phyloP scores from a whole-genome alignment of 2,113 vertebrate species.

The Uropsilus gracilis region DNA sequence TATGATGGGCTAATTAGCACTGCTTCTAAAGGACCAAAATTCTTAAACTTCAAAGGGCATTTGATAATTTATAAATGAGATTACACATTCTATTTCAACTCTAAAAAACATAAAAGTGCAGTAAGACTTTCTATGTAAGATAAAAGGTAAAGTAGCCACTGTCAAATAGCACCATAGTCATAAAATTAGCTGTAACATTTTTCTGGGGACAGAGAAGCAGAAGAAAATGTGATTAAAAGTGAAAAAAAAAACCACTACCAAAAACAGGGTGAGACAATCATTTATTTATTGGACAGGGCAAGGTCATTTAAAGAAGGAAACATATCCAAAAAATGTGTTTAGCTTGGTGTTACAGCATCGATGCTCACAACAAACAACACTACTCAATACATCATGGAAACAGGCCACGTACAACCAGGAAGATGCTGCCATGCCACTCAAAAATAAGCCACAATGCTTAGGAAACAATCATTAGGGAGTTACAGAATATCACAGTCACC shows the following conservation, averaged over 20 bases:
- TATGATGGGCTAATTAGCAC: not conserved
- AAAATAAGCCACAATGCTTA: conserved; percentile 10
- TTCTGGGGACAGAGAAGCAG: conserved; percentile 50
- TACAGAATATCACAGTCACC: conserved; percentile 19
- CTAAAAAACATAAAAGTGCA: conserved; percentile 37
- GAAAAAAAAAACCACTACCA: conserved; percentile 63
- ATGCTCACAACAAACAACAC: conserved; percentile 79
- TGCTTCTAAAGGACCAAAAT: conserved; percentile 17
- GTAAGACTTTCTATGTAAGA: conserved; percentile 41
- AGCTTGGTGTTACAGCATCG: conserved; percentile 80
- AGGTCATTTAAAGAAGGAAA: conserved; percentile 80
- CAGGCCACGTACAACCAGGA: conserved; percentile 50
- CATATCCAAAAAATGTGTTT: conserved; percentile 81
- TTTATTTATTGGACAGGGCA: conserved; percentile 86
- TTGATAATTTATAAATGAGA: conserved; percentile 42
- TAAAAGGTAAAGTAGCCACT: conserved; percentile 43
- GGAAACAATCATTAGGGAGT: conserved; percentile 34
- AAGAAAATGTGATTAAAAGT: conserved; percentile 46
- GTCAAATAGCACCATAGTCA: conserved; percentile 50
- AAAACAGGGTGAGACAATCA: conserved; percentile 78
- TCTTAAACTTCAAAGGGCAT: not conserved
- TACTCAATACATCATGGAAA: conserved; percentile 59
- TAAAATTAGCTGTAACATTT: conserved; percentile 49
- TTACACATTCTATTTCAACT: conserved; percentile 41
- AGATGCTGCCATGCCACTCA: conserved; percentile 57